Evolutionary conservation across 1,140 invertebrate genomes (phyloP), one percentile per base, ranked within the genome.

Genomic region (Diprion similis): DNA sequence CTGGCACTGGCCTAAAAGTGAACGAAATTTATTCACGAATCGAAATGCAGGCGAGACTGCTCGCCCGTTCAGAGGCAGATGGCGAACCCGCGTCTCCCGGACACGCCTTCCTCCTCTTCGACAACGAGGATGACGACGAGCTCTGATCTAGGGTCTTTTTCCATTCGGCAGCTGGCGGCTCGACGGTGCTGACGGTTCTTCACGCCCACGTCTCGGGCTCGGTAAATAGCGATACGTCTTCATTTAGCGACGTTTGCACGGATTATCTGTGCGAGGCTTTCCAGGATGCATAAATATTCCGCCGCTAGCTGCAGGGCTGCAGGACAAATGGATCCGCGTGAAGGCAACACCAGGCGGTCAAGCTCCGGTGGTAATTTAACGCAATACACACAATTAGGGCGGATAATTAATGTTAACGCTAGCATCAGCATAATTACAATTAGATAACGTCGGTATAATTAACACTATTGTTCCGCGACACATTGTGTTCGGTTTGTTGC

Each of bases 391-490:
- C 78, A 76, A 80, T 78, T 80, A 82, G 75, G 46, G 19, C 17
- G 71, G 64, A 66, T 84, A 83, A 84, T 84, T 82, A 83, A 81
- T 84, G 83, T 83, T 83, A 82, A 83, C 78, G 79, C 68, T 71
- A 76, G 75, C 78, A 79, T 80, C 77, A 76, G 73, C 71, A 78
- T 83, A 84, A 84, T 83, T 82, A 80, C 79, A 82, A 81, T 84
- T 83, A 83, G 80, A 82, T 82, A 81, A 82, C 80, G 77, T 81
- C 78, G 66, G 72, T 78, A 80, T 82, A 81, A 84, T 84, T 83
- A 83, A 81, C 82, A 81, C 79, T 76, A 81, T 83, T 80, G 79
- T 82, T 79, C 76, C 71, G 72, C 59, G 71, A 77, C 37, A 76
- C 75, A 77, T 78, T 79, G 24, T 37, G 78, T 80, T 77, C 71